These are phyloP conservation scores for Tor tambroides DNA, from an alignment of 2,113 vertebrate genomes.

Conservation along the genomic window DNA sequence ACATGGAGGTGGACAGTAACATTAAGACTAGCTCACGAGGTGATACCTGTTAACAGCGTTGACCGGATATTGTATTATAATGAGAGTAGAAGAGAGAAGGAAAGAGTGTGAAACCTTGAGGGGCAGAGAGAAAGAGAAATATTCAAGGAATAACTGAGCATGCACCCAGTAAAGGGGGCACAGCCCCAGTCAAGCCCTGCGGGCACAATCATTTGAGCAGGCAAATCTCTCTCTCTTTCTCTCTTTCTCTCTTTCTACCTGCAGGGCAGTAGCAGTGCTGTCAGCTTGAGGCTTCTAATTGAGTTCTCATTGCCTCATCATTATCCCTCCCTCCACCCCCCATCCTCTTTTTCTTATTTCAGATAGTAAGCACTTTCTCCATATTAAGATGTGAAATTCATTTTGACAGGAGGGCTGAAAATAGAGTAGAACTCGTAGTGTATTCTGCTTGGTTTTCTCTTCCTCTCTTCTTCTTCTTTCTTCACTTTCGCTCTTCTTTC, in stretches of 20 bases:
- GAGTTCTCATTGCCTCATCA: slow-evolving; percentile 81
- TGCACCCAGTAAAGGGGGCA: slow-evolving; percentile 61
- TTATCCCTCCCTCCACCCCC: slow-evolving; percentile 69
- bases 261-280: slow-evolving; percentile 72
- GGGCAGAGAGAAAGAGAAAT: slow-evolving; percentile 8
- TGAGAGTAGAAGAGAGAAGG: neutral
- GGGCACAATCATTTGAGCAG: slow-evolving; percentile 77
- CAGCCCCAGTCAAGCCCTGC: slow-evolving; percentile 67
- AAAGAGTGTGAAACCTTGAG: slow-evolving; percentile 3
- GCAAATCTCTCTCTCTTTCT: slow-evolving; percentile 48
- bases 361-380: slow-evolving; percentile 88
- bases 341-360: slow-evolving; percentile 75
- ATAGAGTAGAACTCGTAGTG: slow-evolving; percentile 74
- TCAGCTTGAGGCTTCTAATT: slow-evolving; percentile 88
- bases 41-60: slow-evolving; percentile 1
- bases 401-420: slow-evolving; percentile 78
- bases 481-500: slow-evolving; percentile 7
- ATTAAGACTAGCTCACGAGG: neutral
- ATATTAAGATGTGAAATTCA: slow-evolving; percentile 87
- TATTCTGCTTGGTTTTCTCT: slow-evolving; percentile 53
- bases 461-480: slow-evolving; percentile 38
- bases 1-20: neutral
- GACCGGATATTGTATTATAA: neutral
- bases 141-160: slow-evolving; percentile 32
- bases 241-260: slow-evolving; percentile 49